Evolutionary conservation across 2,113 vertebrate genomes (phyloP).

Genomic region (Amazona guildingii): DNA sequence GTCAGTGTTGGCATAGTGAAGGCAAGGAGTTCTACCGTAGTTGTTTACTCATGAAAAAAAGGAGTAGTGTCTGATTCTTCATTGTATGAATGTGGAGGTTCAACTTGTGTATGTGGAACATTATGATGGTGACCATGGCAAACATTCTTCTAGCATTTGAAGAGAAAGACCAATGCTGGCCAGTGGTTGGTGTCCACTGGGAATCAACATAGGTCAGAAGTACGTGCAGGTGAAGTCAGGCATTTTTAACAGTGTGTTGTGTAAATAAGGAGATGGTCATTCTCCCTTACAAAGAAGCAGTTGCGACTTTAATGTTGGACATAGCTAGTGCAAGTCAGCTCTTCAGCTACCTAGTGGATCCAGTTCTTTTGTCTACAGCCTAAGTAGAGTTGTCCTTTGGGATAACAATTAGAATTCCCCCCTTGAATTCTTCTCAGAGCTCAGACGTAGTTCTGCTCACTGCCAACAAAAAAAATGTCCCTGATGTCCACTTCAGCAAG

Average conservation of each 20-base stretch:
- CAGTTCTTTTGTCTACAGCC: not conserved
- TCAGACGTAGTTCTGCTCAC: not conserved
- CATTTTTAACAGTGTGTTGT: not conserved
- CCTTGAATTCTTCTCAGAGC: not conserved
- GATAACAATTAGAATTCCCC: not conserved
- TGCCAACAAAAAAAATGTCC: not conserved
- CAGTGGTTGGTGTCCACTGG: not conserved
- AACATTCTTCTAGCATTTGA: not conserved
- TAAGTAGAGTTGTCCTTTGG: not conserved
- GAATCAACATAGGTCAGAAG: not conserved
- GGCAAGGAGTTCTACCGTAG: not conserved
- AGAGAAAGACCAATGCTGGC: not conserved
- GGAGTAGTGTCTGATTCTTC: not conserved
- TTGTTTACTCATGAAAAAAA: not conserved
- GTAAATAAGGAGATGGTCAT: not conserved
- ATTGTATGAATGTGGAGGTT: not conserved
- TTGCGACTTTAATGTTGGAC: not conserved
- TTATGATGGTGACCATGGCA: not conserved
- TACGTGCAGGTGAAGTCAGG: not conserved
- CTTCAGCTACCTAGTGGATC: not conserved
- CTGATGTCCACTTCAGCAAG: not conserved
- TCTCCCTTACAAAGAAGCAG: not conserved
- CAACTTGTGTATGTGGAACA: not conserved
- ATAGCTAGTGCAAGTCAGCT: not conserved
- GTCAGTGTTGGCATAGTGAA: not conserved